Percentiles rank a stretch among this genome's conserved stretches.
phyloP scores from a whole-genome alignment of 37 sponge, comb jelly and placozoan genomes.

The Diacarnus erythraeanus region DNA sequence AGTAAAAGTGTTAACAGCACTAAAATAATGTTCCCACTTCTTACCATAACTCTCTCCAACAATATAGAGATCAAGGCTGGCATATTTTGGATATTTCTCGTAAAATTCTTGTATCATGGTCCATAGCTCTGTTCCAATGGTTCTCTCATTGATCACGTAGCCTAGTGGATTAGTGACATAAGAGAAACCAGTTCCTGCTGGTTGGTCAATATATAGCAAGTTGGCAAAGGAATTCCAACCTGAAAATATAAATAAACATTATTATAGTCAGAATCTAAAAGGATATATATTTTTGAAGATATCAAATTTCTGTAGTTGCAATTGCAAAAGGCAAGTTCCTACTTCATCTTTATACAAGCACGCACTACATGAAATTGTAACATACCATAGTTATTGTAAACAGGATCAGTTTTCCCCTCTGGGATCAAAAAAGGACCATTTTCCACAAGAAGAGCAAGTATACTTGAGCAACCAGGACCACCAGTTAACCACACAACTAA shows the following conservation, averaged over 20 bases:
- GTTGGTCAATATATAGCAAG: conserved; percentile 87
- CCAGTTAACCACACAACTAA: conserved; percentile 90
- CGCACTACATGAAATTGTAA: neutral
- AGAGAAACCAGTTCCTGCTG: conserved; percentile 89
- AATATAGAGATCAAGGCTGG: conserved; percentile 76
- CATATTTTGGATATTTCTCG: conserved; percentile 70
- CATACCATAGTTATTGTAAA: conserved; percentile 63
- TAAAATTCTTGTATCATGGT: conserved; percentile 72
- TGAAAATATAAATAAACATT: neutral
- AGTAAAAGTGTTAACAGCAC: too few relatives aligned
- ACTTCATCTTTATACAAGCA: neutral
- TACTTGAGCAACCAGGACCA: conserved; percentile 89
- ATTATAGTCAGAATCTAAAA: too few relatives aligned
- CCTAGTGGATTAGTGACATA: conserved; percentile 68
- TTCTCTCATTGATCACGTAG: conserved; percentile 68
- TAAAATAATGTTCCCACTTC: neutral
- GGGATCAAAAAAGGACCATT: conserved; percentile 87
- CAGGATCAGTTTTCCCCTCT: conserved; percentile 36
- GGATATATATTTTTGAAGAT: too few relatives aligned
- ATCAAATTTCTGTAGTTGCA: too few relatives aligned
- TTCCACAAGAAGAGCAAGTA: conserved; percentile 76
- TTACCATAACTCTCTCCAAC: conserved; percentile 88
- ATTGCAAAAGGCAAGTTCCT: too few relatives aligned
- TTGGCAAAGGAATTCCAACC: conserved; percentile 92
- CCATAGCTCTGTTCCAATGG: conserved; percentile 78